phyloP scores from a whole-genome alignment of 2,888 invertebrate species.

The Bellardia bayeri region DNA sequence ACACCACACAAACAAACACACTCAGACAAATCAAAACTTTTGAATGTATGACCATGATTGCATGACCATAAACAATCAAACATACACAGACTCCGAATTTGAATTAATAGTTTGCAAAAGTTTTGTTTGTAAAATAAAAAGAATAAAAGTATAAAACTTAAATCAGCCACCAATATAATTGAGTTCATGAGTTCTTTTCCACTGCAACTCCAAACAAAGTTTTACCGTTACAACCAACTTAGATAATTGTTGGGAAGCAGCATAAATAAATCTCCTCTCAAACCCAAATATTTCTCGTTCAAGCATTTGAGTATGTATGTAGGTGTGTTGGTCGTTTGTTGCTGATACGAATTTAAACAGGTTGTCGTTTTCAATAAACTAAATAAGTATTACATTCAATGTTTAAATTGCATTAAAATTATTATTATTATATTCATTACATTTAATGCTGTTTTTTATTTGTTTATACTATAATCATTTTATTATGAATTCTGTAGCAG shows the following conservation, averaged over 20 bases:
- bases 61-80: slow-evolving; percentile 61
- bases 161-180: slow-evolving; percentile 42
- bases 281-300: slow-evolving; percentile 31
- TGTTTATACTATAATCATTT: slow-evolving; percentile 1
- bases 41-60: slow-evolving; percentile 60
- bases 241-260: slow-evolving; percentile 40
- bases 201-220: slow-evolving; percentile 17
- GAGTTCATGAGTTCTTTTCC: slow-evolving; percentile 52
- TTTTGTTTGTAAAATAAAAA: slow-evolving; percentile 15
- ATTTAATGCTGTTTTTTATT: neutral
- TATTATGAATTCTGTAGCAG: slow-evolving; percentile 37
- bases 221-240: slow-evolving; percentile 42
- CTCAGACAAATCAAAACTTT: neutral
- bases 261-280: slow-evolving; percentile 3
- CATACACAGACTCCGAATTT: slow-evolving; percentile 59
- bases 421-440: neutral
- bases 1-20: slow-evolving; percentile 11
- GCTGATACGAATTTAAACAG: slow-evolving; percentile 21
- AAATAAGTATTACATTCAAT: neutral
- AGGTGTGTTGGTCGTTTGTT: slow-evolving; percentile 12
- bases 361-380: slow-evolving; percentile 19
- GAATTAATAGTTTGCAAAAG: slow-evolving; percentile 60
- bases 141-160: neutral
- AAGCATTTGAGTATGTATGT: slow-evolving; percentile 37
- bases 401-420: slow-evolving; percentile 9